phyloP scores from a whole-genome alignment of 2,113 vertebrate genomes.

The Varanus komodoensis region DNA sequence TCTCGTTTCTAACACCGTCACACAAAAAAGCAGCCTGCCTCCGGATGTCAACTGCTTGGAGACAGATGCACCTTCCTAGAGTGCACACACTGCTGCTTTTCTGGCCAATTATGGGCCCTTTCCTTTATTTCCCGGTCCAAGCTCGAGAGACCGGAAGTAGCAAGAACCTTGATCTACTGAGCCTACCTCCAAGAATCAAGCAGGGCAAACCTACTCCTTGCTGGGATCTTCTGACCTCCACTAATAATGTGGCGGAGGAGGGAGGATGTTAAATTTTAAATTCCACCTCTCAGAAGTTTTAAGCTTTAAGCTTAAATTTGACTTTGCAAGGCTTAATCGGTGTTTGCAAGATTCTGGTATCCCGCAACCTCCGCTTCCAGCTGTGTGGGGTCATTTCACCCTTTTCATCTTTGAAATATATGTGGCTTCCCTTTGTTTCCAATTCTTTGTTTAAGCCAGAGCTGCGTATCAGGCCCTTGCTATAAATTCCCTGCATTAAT shows the following conservation, averaged over 20 bases:
- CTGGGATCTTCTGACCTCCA: neutral
- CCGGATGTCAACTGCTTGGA: neutral
- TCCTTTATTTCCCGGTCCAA: neutral
- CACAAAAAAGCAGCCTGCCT: neutral
- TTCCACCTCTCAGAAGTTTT: neutral
- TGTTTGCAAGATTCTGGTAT: neutral
- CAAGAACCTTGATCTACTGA: neutral
- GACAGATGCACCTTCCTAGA: neutral
- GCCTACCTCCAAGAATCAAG: neutral
- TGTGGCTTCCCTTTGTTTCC: neutral
- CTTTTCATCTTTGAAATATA: neutral
- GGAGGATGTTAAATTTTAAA: neutral
- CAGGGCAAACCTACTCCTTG: too few relatives aligned
- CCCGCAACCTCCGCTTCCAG: neutral
- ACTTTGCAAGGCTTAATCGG: too few relatives aligned
- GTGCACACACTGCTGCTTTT: neutral
- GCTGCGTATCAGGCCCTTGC: neutral
- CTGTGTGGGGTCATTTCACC: neutral
- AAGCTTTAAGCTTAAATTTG: neutral
- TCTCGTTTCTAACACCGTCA: neutral
- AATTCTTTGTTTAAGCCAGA: neutral
- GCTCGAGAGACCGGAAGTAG: neutral
- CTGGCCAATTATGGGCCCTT: neutral
- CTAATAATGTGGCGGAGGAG: neutral
- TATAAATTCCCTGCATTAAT: neutral